A percentile compares a stretch with the other conserved stretches of the same genome.
These are phyloP conservation scores for Spilogale gracilis DNA, from an alignment of 2,113 vertebrate genomes.

Conservation along the genomic window DNA sequence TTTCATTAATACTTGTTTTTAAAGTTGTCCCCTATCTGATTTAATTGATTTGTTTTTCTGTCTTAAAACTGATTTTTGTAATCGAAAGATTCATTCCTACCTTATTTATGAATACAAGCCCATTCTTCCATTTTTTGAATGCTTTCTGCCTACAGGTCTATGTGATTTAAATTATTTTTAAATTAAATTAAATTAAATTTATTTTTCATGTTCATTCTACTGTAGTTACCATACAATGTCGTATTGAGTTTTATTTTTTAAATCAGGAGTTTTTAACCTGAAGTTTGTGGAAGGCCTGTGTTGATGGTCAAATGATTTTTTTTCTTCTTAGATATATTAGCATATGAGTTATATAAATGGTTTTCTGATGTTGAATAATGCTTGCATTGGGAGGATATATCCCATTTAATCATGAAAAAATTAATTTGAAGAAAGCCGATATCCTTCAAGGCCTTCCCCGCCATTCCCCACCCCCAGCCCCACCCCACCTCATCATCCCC, in stretches of 20 bases:
- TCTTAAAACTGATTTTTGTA: slow-evolving; percentile 40
- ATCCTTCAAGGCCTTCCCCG: background rate
- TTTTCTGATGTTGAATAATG: background rate
- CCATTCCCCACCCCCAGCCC: background rate
- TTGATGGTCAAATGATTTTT: background rate
- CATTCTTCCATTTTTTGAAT: slow-evolving; percentile 21
- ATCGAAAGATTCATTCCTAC: slow-evolving; percentile 33
- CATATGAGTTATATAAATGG: background rate
- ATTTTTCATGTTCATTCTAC: background rate
- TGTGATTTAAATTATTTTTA: background rate
- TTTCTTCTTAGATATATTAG: background rate
- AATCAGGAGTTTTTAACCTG: background rate
- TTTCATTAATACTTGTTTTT: background rate
- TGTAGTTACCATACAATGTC: background rate
- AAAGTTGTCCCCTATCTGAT: background rate
- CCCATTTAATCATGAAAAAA: background rate
- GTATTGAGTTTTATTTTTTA: background rate
- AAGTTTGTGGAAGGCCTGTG: background rate
- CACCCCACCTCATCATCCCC: background rate
- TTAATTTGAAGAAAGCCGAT: background rate
- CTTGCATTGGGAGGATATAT: background rate
- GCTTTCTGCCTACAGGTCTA: background rate
- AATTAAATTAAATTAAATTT: no score
- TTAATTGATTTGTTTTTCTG: background rate
- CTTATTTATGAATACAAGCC: background rate